Conservation (phyloP, 2,113 vertebrate genomes). For the Indri indri region DNA sequence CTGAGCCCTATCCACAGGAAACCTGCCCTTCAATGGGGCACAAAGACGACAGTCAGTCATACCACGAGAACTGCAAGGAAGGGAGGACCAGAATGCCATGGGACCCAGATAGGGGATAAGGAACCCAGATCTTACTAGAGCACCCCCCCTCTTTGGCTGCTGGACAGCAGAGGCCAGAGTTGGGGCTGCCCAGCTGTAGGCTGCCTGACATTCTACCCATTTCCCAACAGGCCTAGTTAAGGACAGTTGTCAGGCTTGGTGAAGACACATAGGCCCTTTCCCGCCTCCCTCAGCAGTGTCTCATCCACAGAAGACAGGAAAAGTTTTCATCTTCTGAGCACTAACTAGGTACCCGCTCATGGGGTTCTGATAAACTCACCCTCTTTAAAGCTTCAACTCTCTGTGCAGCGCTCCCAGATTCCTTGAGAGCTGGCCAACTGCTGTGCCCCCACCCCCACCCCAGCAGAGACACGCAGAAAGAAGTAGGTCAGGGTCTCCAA, state of each 20-base stretch:
- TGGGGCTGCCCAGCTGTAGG: neutral
- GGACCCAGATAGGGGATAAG: neutral
- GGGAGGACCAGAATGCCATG: neutral
- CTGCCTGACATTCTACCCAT: neutral
- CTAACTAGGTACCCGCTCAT: rapidly evolving
- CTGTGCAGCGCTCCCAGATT: neutral
- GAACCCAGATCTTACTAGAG: neutral
- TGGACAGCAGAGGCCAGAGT: neutral
- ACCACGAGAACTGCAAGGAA: neutral
- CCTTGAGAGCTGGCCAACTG: neutral
- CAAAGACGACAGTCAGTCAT: neutral
- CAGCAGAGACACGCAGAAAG: neutral
- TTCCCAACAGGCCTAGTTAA: neutral
- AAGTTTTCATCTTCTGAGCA: neutral
- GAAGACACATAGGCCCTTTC: neutral
- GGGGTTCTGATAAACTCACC: neutral
- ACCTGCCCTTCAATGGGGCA: neutral
- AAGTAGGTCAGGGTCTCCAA: too few relatives aligned
- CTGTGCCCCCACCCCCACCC: neutral
- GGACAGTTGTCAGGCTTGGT: neutral
- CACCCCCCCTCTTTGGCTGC: neutral
- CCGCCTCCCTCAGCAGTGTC: neutral
- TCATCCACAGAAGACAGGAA: neutral
- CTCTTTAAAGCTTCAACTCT: neutral
- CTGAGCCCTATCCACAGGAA: neutral